Percentiles rank a stretch among this genome's conserved stretches.
These are phyloP conservation scores for Leptobrachium leishanense DNA, from an alignment of 2,113 vertebrate species.

Conservation along the genomic window DNA sequence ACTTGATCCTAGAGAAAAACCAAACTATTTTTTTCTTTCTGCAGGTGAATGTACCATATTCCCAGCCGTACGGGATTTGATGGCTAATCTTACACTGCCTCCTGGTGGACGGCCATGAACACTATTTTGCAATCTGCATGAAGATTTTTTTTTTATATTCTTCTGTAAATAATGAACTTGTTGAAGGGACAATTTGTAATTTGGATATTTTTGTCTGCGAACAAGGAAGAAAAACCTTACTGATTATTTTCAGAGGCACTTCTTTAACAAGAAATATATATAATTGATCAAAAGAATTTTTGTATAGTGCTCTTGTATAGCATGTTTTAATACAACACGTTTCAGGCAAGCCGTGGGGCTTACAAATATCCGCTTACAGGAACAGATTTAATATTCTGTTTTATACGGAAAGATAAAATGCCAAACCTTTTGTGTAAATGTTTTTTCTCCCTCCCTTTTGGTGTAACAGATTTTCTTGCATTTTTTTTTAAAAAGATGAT, in stretches of 20 bases:
- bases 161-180: conserved; percentile 35
- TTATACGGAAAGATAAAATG: conserved; percentile 85
- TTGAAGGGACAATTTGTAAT: conserved; percentile 59
- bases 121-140: conserved; percentile 31
- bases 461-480: conserved; percentile 74
- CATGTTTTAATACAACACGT: conserved; percentile 83
- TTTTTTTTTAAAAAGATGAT: conserved; percentile 77
- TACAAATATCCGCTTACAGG: conserved; percentile 70
- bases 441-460: conserved; percentile 69
- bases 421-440: conserved; percentile 77
- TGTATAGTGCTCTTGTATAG: conserved; percentile 71
- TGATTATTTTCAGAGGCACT: conserved; percentile 88
- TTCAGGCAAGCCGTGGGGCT: conserved; percentile 69
- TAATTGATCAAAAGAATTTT: conserved; percentile 67
- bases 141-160: conserved; percentile 5
- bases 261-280: conserved; percentile 77
- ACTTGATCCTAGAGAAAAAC: no score
- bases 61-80: conserved; percentile 96
- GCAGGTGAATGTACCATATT: conserved; percentile 99
- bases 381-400: conserved; percentile 81
- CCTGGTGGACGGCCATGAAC: conserved; percentile 86
- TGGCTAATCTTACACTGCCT: conserved; percentile 91
- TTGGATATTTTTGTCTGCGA: conserved; percentile 62
- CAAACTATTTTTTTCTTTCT: conserved; percentile 51
- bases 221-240: conserved; percentile 72